These are phyloP conservation scores for Xylota segnis DNA, from an alignment of 2,888 invertebrate species.

Conservation along the genomic window DNA sequence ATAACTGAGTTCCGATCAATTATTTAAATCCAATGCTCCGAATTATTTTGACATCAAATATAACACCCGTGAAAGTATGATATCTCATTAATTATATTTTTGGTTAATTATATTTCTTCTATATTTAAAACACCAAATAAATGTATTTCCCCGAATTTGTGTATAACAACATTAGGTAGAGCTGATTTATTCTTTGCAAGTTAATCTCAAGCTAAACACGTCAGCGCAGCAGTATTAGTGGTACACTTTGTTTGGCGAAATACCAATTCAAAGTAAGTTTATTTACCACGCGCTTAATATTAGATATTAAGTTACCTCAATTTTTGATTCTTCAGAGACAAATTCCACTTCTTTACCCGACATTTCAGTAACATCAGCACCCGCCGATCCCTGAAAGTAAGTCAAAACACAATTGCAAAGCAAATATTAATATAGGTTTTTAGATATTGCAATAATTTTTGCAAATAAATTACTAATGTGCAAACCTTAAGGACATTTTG, in stretches of 20 bases:
- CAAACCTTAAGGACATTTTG: constrained; percentile 90
- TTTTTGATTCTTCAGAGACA: constrained; percentile 86
- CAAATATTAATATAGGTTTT: constrained; percentile 1
- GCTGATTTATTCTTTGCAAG: constrained; percentile 59
- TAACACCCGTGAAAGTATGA: too few relatives aligned
- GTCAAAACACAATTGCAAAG: constrained; percentile 10
- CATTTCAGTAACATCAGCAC: constrained; percentile 83
- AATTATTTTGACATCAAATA: too few relatives aligned
- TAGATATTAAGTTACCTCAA: constrained; percentile 81
- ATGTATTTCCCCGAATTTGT: constrained; percentile 18
- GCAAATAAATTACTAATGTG: constrained; percentile 16
- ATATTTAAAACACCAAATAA: neutral
- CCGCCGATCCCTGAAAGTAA: constrained; percentile 82
- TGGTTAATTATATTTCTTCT: neutral
- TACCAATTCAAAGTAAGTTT: constrained; percentile 14
- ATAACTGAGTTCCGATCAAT: too few relatives aligned
- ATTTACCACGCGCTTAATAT: constrained; percentile 20
- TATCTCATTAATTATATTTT: too few relatives aligned
- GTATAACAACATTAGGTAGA: constrained; percentile 75
- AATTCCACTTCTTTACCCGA: constrained; percentile 89
- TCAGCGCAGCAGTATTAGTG: constrained; percentile 40
- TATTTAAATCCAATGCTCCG: too few relatives aligned
- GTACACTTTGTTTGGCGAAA: constrained; percentile 22
- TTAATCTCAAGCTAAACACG: constrained; percentile 51
- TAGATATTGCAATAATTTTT: neutral